Evolutionary conservation across 2,888 invertebrate species (phyloP).

Genomic region (Spialia ferax): DNA sequence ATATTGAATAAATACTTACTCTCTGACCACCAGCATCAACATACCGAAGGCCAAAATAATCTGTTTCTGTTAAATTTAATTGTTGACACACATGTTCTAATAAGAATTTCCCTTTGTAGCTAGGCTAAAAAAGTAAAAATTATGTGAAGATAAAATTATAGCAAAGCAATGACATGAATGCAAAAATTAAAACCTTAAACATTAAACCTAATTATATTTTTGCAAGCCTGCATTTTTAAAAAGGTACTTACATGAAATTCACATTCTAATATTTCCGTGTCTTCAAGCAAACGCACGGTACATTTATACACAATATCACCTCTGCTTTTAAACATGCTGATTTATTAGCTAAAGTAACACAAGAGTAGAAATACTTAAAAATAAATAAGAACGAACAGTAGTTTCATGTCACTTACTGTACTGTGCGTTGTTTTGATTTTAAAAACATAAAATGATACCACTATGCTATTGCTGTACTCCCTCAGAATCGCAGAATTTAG

Average conservation of each 20-base stretch:
- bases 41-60: constrained; percentile 97
- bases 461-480: too few relatives aligned
- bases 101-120: constrained; percentile 95
- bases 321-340: constrained; percentile 88
- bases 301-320: constrained; percentile 95
- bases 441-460: too few relatives aligned
- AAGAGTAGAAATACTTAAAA: background rate
- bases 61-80: constrained; percentile 96
- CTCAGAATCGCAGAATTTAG: too few relatives aligned
- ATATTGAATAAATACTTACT: constrained; percentile 85
- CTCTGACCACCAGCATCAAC: constrained; percentile 96
- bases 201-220: too few relatives aligned
- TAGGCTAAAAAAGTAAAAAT: constrained; percentile 87
- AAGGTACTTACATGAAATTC: constrained; percentile 91
- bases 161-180: too few relatives aligned
- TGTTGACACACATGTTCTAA: constrained; percentile 96
- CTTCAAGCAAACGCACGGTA: constrained; percentile 95
- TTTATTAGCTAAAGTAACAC: background rate
- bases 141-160: too few relatives aligned
- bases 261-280: constrained; percentile 96
- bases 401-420: constrained; percentile 35
- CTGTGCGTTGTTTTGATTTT: constrained; percentile 31
- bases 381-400: constrained; percentile 16
- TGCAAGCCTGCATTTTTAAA: background rate
- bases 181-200: background rate